Base-by-base conservation (phyloP, 2,888 invertebrate genomes). In the Esperia sulphurella region DNA sequence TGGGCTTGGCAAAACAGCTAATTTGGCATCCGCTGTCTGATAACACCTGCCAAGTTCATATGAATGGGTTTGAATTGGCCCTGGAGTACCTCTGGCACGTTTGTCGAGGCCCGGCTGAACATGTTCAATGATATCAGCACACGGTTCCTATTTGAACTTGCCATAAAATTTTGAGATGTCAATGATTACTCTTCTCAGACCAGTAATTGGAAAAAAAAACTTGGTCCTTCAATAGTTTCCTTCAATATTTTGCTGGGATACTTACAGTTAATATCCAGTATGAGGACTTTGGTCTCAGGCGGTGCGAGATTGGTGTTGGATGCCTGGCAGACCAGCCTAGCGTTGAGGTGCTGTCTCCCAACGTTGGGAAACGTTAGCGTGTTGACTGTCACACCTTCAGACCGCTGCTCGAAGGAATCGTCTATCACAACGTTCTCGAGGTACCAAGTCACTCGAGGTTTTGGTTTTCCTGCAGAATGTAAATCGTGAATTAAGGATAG, bases 251-350 rank as follows among this genome's bases (percentile, higher is more conserved):
- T 21, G 35, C 3, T 6, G 3, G 6, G n/a, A 41, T 69, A 95
- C 96, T 95, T 88, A 96, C 96, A 91, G 85, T 96, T 96, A 59
- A 96, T 92, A 83, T 96, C 95, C 76, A 97, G 90, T 62, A 95
- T 93, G 67, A 95, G 92, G 59, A 94, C 92, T 83, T 94, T 95
- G 63, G 94, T 93, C 71, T 94, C 93, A 8, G 97, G 95, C 45
- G 93, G 93, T 40, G 94, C 94, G 64, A 96, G 87, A 79, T 95
- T 95, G 57, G 96, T 97, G 81, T 97, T 97, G 66, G 94, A 94
- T 29, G 97, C 96, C 83, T 96, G 95, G 84, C 97, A 97, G 66
- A 95, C 93, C 68, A 96, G 93, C 66, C 95, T 91, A 50, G 95
- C 92, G 81, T 96, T 94, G 62, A 96, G 91, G 83, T 97, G 96